These are phyloP conservation scores for Triops cancriformis DNA, from an alignment of 1,140 invertebrate genomes.

Conservation along the genomic window DNA sequence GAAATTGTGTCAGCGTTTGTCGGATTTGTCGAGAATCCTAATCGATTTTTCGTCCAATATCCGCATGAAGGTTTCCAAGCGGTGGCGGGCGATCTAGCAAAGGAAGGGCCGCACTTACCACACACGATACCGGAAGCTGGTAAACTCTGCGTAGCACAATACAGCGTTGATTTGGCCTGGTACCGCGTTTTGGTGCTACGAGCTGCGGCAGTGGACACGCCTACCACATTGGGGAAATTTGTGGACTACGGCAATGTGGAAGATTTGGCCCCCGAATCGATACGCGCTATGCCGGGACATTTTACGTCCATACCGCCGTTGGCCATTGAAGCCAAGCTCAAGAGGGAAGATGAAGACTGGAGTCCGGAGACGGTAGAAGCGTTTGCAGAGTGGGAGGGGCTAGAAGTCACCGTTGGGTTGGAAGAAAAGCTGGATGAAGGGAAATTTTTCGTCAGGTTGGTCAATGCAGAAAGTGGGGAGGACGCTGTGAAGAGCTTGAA, in stretches of 20 bases:
- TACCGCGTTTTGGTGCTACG: constrained; percentile 65
- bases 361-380: background rate
- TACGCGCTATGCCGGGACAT: background rate
- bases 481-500: background rate
- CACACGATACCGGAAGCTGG: constrained; percentile 38
- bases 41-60: background rate
- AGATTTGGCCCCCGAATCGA: background rate
- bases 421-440: background rate
- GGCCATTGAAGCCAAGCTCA: background rate
- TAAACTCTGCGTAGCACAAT: constrained; percentile 59
- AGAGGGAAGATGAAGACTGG: background rate
- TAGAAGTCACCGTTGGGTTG: background rate
- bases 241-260: background rate
- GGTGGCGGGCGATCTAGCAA: background rate
- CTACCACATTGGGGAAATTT: background rate
- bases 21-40: background rate
- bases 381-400: background rate
- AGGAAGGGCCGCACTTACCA: background rate
- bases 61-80: background rate
- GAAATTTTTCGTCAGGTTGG: background rate
- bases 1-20: background rate
- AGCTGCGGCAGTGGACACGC: background rate
- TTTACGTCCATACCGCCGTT: background rate
- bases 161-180: constrained; percentile 62
- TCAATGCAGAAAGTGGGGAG: background rate